These are phyloP conservation scores for Plebejus anna DNA, from an alignment of 2,888 invertebrate species.

Conservation along the genomic window DNA sequence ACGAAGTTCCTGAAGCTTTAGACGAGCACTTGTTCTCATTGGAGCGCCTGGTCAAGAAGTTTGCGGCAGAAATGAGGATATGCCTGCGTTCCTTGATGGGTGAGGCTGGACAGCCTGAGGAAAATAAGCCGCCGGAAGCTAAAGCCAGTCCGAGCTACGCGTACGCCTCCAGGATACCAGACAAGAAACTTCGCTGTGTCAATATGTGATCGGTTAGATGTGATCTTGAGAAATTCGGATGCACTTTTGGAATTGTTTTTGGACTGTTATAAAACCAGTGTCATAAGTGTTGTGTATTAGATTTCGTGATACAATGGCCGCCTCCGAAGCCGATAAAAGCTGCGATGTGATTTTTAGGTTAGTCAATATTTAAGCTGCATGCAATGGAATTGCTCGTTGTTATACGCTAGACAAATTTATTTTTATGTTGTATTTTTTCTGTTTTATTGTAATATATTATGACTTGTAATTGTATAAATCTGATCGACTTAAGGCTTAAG, in stretches of 20 bases:
- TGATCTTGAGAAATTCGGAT: not conserved
- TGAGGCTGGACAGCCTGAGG: constrained; percentile 48
- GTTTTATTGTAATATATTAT: not conserved
- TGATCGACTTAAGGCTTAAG: too few relatives aligned
- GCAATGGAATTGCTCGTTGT: constrained; percentile 16
- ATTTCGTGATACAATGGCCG: not conserved
- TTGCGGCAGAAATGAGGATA: constrained; percentile 74
- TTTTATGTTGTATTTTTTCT: not conserved
- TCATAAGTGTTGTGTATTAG: not conserved
- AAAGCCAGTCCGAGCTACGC: constrained; percentile 79
- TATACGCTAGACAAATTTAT: constrained; percentile 1
- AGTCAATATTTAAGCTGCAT: not conserved
- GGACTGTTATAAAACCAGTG: not conserved
- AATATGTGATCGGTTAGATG: constrained; percentile 81
- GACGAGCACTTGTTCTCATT: constrained; percentile 90
- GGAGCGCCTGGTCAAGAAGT: constrained; percentile 82
- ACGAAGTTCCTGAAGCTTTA: constrained; percentile 85
- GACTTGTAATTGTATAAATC: too few relatives aligned
- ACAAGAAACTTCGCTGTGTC: constrained; percentile 87
- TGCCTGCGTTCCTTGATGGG: constrained; percentile 80
- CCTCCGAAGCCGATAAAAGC: not conserved
- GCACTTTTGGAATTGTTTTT: not conserved
- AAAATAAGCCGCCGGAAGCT: constrained; percentile 52
- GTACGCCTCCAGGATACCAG: constrained; percentile 85
- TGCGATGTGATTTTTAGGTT: constrained; percentile 24